Percentiles rank a stretch among this genome's conserved stretches.
Conservation (phyloP, 1,140 invertebrate species). For the Andricus grossulariae region DNA sequence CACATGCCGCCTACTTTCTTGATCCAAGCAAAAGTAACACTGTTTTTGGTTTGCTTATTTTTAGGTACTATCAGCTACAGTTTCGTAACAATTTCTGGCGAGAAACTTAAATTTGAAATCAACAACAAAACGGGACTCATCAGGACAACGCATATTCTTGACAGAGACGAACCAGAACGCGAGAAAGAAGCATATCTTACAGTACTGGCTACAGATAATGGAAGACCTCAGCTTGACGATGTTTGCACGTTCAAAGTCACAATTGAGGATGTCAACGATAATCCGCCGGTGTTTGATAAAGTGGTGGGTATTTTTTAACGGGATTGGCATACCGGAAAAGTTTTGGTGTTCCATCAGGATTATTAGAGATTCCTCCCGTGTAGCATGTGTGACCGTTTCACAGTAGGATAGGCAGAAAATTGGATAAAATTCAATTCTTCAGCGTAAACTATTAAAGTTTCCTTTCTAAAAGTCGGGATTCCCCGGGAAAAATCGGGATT, state of each 20-base stretch:
- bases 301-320: conserved; percentile 69
- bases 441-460: no score
- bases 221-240: conserved; percentile 87
- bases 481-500: no score
- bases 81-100: conserved; percentile 84
- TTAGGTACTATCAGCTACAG: conserved; percentile 81
- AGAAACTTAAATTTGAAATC: conserved; percentile 82
- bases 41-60: no score
- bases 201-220: conserved; percentile 90
- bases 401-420: no score
- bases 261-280: conserved; percentile 92
- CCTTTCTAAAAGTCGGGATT: no score
- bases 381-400: no score
- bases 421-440: no score
- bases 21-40: conserved; percentile 66
- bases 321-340: no score
- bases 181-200: conserved; percentile 90
- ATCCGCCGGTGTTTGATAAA: conserved; percentile 91
- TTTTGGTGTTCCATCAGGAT: no score
- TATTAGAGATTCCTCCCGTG: no score
- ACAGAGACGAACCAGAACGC: conserved; percentile 89
- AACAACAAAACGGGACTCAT: conserved; percentile 85
- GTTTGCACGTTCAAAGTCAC: conserved; percentile 92
- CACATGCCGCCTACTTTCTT: not conserved
- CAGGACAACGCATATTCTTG: conserved; percentile 84